Percentiles rank a stretch among this genome's conserved stretches.
phyloP scores from a whole-genome alignment of 2,113 vertebrate species.

The Psephotus haematonotus region DNA sequence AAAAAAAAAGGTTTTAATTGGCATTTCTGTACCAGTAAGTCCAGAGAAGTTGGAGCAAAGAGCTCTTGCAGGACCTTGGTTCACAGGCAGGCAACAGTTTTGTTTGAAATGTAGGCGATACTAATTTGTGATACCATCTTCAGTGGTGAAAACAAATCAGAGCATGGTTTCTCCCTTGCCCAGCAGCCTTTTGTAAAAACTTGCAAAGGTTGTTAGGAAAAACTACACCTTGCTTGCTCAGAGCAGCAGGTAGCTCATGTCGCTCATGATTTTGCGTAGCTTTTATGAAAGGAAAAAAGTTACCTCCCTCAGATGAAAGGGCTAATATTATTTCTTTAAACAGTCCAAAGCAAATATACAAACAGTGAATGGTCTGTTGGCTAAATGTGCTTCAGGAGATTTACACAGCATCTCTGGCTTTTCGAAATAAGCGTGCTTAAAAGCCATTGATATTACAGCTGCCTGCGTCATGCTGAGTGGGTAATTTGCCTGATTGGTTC shows the following conservation, averaged over 20 bases:
- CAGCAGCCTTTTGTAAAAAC: neutral
- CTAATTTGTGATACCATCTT: neutral
- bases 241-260: neutral
- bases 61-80: neutral
- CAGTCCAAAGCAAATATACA: slow-evolving; percentile 53
- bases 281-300: slow-evolving; percentile 28
- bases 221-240: slow-evolving; percentile 48
- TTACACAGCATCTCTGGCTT: slow-evolving; percentile 9
- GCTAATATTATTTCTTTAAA: slow-evolving; percentile 49
- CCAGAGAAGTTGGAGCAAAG: neutral
- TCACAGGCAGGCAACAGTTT: neutral
- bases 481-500: neutral
- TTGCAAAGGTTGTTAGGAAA: slow-evolving; percentile 5
- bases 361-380: neutral
- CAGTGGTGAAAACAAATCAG: neutral
- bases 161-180: neutral
- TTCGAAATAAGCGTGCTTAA: neutral
- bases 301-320: slow-evolving; percentile 15
- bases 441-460: slow-evolving; percentile 4
- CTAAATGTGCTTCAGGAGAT: neutral
- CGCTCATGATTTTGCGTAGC: slow-evolving; percentile 28
- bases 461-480: neutral
- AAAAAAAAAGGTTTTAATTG: neutral
- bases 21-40: neutral
- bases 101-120: neutral